These are phyloP conservation scores for Leucopternis melanops DNA, from an alignment of 2,113 vertebrate genomes.

Conservation along the genomic window DNA sequence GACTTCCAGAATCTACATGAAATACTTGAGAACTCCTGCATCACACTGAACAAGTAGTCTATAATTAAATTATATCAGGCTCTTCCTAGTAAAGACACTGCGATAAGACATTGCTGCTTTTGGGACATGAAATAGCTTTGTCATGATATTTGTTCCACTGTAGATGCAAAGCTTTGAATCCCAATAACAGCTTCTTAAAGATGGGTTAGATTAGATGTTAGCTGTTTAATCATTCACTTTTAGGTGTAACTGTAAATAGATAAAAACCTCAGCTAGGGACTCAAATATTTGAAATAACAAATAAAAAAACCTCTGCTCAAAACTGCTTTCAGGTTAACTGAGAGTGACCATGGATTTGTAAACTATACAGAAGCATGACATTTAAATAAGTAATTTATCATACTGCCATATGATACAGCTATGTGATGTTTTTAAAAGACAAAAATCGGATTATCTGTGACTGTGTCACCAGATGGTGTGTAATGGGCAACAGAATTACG, in stretches of 20 bases:
- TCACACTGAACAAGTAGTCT: background rate
- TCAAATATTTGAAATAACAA: background rate
- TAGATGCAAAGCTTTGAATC: background rate
- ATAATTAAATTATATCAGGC: background rate
- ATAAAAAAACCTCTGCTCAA: background rate
- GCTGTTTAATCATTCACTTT: background rate
- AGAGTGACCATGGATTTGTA: background rate
- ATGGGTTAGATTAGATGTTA: background rate
- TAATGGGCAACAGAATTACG: slow-evolving; percentile 31
- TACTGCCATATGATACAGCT: slow-evolving; percentile 14
- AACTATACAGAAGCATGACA: background rate
- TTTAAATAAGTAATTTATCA: slow-evolving; percentile 16
- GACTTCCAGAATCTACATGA: background rate
- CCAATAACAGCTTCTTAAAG: background rate
- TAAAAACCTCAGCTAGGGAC: background rate
- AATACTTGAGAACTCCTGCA: background rate
- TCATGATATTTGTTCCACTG: background rate
- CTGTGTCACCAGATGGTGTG: slow-evolving; percentile 64
- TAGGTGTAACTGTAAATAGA: background rate
- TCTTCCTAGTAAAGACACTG: background rate
- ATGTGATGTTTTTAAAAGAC: slow-evolving; percentile 25
- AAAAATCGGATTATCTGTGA: slow-evolving; percentile 68
- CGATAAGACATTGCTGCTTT: background rate
- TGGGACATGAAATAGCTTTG: background rate
- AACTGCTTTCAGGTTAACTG: background rate